Evolutionary conservation across 2,113 vertebrate species (phyloP).

Genomic region (Cyanoramphus novaezelandiae): DNA sequence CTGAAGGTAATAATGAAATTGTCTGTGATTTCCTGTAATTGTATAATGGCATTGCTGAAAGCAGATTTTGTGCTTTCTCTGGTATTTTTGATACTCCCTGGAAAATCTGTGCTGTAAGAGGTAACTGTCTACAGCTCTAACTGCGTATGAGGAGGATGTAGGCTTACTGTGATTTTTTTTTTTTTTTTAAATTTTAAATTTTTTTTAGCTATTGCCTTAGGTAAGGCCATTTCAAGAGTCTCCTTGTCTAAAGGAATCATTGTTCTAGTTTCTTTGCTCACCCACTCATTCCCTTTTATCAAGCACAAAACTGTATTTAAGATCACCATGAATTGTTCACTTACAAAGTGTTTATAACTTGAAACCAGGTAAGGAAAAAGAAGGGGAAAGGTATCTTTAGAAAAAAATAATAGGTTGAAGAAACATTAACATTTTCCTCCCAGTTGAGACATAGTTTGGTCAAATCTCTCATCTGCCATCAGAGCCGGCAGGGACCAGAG

Average conservation of each 20-base stretch:
- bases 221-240: neutral
- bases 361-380: neutral
- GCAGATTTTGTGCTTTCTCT: conserved; percentile 1
- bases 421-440: neutral
- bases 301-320: neutral
- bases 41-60: neutral
- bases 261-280: neutral
- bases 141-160: neutral
- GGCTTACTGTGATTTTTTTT: neutral
- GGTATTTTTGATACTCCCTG: neutral
- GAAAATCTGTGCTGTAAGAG: neutral
- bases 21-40: neutral
- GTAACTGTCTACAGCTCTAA: neutral
- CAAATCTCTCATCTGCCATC: neutral
- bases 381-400: neutral
- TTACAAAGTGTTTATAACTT: neutral
- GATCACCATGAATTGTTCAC: neutral
- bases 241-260: neutral
- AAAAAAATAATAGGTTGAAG: neutral
- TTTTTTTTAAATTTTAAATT: neutral
- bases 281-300: neutral
- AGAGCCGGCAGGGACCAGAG: neutral
- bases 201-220: conserved; percentile 9
- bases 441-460: neutral
- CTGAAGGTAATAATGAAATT: neutral